Evolutionary conservation across 2,113 vertebrate species (phyloP).

Genomic region (Reinhardtius hippoglossoides): DNA sequence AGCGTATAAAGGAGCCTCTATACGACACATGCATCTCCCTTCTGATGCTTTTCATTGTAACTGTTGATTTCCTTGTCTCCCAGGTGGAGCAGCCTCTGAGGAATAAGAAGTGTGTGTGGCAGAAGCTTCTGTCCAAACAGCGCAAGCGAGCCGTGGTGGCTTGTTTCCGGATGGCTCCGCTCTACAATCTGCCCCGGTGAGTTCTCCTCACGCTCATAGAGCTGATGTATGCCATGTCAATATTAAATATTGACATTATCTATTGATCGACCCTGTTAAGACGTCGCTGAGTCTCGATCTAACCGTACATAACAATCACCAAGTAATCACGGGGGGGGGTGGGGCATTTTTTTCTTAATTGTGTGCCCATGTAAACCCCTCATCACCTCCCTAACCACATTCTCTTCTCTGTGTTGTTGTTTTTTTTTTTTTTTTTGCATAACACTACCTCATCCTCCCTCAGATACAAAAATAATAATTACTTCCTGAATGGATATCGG

Average conservation of each 20-base stretch:
- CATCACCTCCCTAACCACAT: slow-evolving; percentile 76
- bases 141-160: slow-evolving; percentile 97
- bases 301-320: slow-evolving; percentile 56
- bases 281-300: slow-evolving; percentile 42
- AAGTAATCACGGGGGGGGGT: slow-evolving; percentile 8
- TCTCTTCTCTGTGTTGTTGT: slow-evolving; percentile 84
- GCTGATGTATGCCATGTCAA: slow-evolving; percentile 27
- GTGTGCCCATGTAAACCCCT: slow-evolving; percentile 66
- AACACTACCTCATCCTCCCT: slow-evolving; percentile 91
- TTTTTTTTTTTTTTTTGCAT: slow-evolving; percentile 84
- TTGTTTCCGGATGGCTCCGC: slow-evolving; percentile 98
- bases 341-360: slow-evolving; percentile 54
- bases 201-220: not conserved
- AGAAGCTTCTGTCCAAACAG: slow-evolving; percentile 98
- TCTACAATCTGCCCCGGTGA: slow-evolving; percentile 97
- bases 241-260: slow-evolving; percentile 39
- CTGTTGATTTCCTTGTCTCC: not conserved
- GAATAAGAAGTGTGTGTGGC: slow-evolving; percentile 93
- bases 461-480: slow-evolving; percentile 99
- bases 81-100: slow-evolving; percentile 96
- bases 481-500: slow-evolving; percentile 99
- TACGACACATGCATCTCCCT: no score
- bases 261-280: slow-evolving; percentile 16
- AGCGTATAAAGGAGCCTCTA: no score
- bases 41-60: no score